A percentile compares a stretch with the other conserved stretches of the same genome.
Evolutionary conservation across 92 coral and sea anemone species (phyloP).

Genomic region (Phymanthus crucifer): DNA sequence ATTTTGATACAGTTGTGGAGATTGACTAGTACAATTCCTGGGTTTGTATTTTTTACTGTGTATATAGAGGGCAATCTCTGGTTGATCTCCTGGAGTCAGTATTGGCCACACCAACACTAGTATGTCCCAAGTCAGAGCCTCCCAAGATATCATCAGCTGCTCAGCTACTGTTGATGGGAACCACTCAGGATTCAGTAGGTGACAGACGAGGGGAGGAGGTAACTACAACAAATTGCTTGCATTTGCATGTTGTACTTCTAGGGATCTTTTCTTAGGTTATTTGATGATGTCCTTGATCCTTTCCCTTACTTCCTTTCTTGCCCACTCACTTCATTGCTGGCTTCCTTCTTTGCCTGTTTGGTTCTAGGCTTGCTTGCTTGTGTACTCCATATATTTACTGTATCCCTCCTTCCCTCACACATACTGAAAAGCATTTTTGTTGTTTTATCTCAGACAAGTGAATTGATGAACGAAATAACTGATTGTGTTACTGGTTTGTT

Average conservation of each 20-base stretch:
- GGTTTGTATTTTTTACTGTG: not conserved
- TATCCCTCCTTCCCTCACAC: too few relatives aligned
- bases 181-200: conserved; percentile 32
- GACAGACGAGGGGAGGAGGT: conserved; percentile 53
- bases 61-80: conserved; percentile 61
- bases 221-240: not conserved
- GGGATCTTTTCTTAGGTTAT: too few relatives aligned
- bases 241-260: too few relatives aligned
- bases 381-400: too few relatives aligned
- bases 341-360: too few relatives aligned
- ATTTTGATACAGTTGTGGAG: not conserved
- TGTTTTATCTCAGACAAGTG: conserved; percentile 36
- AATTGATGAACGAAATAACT: conserved; percentile 58
- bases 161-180: conserved; percentile 63
- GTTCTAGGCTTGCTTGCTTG: too few relatives aligned
- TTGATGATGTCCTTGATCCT: too few relatives aligned
- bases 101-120: conserved; percentile 56
- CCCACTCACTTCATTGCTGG: too few relatives aligned
- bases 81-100: conserved; percentile 51
- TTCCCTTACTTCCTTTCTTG: too few relatives aligned
- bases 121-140: conserved; percentile 25
- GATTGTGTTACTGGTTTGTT: conserved; percentile 72
- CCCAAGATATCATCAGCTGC: conserved; percentile 75
- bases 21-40: not conserved
- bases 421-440: not conserved